Conservation (phyloP, 2,888 invertebrate genomes). For the Hermodice carunculata region DNA sequence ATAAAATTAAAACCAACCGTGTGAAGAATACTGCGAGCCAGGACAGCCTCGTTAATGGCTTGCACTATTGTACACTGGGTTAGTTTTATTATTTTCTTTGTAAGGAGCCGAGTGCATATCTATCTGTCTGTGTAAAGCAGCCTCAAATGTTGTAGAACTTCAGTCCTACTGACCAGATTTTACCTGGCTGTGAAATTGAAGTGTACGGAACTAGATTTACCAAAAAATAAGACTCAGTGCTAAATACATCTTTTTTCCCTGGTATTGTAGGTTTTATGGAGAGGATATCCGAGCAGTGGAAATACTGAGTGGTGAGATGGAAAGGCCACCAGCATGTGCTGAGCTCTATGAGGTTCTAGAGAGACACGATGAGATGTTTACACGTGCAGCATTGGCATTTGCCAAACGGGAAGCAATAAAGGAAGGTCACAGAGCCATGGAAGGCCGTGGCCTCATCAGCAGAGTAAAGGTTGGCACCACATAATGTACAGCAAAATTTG, state of each 20-base stretch:
- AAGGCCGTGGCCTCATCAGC: constrained; percentile 3
- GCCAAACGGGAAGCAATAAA: constrained; percentile 45
- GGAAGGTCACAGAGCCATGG: constrained; percentile 1
- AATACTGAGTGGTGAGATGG: constrained; percentile 57
- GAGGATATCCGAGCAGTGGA: constrained; percentile 54
- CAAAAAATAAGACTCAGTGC: not conserved
- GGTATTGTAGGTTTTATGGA: constrained; percentile 58
- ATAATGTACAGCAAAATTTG: not conserved
- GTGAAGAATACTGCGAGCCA: too few species aligned
- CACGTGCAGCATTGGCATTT: constrained; percentile 45
- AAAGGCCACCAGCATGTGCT: constrained; percentile 51
- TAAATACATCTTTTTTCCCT: not conserved
- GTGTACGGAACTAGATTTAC: not conserved
- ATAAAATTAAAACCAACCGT: too few species aligned
- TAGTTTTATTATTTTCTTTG: not conserved
- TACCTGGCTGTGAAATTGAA: too few species aligned
- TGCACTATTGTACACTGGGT: too few species aligned
- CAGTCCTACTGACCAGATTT: too few species aligned
- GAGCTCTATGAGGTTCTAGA: constrained; percentile 58
- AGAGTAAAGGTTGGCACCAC: constrained; percentile 9
- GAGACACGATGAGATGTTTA: constrained; percentile 52
- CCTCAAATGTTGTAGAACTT: not conserved
- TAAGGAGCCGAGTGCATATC: too few species aligned
- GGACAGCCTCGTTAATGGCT: too few species aligned
- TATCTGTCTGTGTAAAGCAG: not conserved